Evolutionary conservation across 2,888 invertebrate species (phyloP), one percentile per base, ranked within the genome.

Genomic region (Biston stratarius): DNA sequence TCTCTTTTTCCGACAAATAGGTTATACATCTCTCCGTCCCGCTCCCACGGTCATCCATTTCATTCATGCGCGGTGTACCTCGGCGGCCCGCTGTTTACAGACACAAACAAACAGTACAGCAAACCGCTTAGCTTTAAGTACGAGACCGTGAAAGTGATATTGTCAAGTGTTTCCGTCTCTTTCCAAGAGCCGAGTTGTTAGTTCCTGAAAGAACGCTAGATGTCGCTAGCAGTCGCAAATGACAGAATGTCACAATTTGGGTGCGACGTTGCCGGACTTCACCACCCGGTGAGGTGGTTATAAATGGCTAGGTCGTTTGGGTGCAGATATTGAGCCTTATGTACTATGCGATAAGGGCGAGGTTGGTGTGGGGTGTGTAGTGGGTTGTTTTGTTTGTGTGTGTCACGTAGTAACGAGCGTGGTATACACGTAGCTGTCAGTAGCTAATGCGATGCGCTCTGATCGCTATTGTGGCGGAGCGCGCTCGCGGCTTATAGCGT

Each of bases 71-170:
- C 93, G 89, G 91, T 91, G 90, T 88, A 92, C 89, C 90, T 90
- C 92, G 87, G 86, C 89, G 85, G 87, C 87, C 87, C 89, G 90
- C 92, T 92, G 94, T 94, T 94, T 94, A 94, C 93, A 92, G 93
- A 94, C 91, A 91, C 94, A 94, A 93, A 93, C 92, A 94, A 94
- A 94, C 94, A 93, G 92, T 91, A 92, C 92, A 92, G 90, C 92
- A 92, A 93, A 93, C 92, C 93, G 93, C 93, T 94, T 94, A 92
- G 92, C 91, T 92, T 92, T 92, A 92, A 91, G 92, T 93, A 93
- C 87, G 90, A 88, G 91, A 92, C 91, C 92, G 91, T 93, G 93
- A 94, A 93, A 93, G 93, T 92, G 92, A 92, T 93, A 92, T 92
- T 91, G 90, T 92, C 91, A 92, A 92, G 88, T 88, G 83, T 80